Conservation (phyloP, 2,113 vertebrate genomes). For the Sarotherodon lohbergeri region DNA sequence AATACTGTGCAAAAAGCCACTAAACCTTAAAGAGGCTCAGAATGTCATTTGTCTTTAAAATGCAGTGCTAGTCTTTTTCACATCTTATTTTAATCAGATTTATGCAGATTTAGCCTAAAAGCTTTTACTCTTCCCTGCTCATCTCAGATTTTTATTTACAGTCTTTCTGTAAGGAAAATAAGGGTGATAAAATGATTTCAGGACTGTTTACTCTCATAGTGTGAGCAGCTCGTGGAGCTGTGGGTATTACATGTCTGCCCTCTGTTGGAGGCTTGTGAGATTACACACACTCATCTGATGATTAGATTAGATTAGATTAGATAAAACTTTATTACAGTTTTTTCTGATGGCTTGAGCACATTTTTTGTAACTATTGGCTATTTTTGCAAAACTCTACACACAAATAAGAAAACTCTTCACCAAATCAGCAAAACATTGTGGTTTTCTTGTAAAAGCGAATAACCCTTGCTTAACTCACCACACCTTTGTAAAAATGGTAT, state of each 20-base stretch:
- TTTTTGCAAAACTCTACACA: no score
- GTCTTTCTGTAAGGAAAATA: not conserved
- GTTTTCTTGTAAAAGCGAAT: no score
- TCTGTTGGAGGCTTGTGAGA: not conserved
- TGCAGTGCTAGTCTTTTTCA: not conserved
- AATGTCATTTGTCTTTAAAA: not conserved
- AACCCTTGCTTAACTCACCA: no score
- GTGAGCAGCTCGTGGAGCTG: not conserved
- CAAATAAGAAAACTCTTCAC: no score
- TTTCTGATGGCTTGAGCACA: no score
- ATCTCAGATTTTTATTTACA: not conserved
- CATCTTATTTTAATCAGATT: not conserved
- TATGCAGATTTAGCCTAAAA: not conserved
- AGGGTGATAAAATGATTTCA: not conserved
- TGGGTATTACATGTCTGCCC: not conserved
- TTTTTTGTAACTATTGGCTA: no score
- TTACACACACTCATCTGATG: not conserved
- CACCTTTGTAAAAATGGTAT: no score
- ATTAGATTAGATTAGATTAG: not conserved
- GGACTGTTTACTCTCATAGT: not conserved
- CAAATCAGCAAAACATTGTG: no score
- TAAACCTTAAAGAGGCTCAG: not conserved
- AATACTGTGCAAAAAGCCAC: not conserved
- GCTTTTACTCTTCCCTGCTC: not conserved
- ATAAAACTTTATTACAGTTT: not conserved